Conservation (phyloP, 2,797 vertebrate genomes). For the Pitangus sulphuratus region DNA sequence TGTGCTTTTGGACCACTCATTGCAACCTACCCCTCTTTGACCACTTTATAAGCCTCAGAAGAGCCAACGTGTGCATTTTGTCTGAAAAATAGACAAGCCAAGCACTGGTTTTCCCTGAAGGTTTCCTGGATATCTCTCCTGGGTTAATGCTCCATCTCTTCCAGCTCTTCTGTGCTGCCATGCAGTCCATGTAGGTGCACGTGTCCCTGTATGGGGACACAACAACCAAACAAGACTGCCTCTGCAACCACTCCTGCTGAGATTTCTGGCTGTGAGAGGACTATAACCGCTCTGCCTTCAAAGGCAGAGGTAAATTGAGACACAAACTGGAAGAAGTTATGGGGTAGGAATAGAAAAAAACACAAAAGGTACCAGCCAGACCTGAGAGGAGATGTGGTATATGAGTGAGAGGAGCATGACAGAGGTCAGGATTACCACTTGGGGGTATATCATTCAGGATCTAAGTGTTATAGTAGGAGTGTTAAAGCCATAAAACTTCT, state of each 20-base stretch:
- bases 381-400: neutral
- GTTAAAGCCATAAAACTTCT: neutral
- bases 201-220: neutral
- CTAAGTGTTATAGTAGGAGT: neutral
- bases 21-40: neutral
- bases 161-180: neutral
- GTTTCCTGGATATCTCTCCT: neutral
- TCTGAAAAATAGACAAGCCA: neutral
- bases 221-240: neutral
- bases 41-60: neutral
- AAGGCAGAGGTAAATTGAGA: neutral
- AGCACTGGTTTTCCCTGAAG: neutral
- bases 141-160: neutral
- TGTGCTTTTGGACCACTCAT: neutral
- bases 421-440: accelerated
- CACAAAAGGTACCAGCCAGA: neutral
- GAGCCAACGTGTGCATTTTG: neutral
- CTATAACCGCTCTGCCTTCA: neutral
- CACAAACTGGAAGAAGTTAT: neutral
- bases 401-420: neutral
- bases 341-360: neutral
- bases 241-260: neutral
- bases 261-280: neutral
- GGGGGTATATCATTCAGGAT: neutral
- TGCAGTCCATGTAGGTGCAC: neutral